Evolutionary conservation across 2,888 invertebrate species (phyloP).

Genomic region (Ornithoptera alexandrae): DNA sequence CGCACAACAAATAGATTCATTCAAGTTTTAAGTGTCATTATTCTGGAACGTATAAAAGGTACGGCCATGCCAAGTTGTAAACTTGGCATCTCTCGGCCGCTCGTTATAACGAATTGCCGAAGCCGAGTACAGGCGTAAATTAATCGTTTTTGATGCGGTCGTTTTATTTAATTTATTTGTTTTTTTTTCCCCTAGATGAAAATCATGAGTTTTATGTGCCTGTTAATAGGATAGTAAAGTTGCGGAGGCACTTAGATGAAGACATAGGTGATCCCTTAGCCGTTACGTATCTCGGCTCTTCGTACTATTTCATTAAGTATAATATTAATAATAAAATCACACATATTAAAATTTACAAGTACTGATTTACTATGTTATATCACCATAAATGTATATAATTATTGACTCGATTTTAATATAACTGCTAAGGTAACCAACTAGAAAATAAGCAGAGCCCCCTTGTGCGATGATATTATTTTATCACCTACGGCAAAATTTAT

Average conservation of each 20-base stretch:
- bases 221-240: conserved; percentile 46
- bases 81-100: conserved; percentile 29
- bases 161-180: conserved; percentile 66
- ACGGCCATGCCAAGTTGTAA: conserved; percentile 38
- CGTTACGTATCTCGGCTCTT: neutral
- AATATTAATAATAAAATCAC: neutral
- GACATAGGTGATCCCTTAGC: conserved; percentile 10
- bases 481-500: conserved; percentile 46
- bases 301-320: neutral
- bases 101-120: conserved; percentile 58
- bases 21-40: conserved; percentile 29
- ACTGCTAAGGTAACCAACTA: conserved; percentile 54
- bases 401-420: neutral
- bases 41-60: neutral
- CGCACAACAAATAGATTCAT: conserved; percentile 26
- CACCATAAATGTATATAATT: neutral
- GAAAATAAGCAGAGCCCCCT: conserved; percentile 66
- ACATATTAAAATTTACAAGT: neutral
- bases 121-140: conserved; percentile 46
- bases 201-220: conserved; percentile 58
- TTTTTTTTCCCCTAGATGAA: conserved; percentile 56
- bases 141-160: conserved; percentile 55
- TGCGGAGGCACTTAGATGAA: conserved; percentile 28
- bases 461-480: conserved; percentile 43
- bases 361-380: neutral